Base-by-base conservation (phyloP, 2,113 vertebrate species). In the Athene noctua region DNA sequence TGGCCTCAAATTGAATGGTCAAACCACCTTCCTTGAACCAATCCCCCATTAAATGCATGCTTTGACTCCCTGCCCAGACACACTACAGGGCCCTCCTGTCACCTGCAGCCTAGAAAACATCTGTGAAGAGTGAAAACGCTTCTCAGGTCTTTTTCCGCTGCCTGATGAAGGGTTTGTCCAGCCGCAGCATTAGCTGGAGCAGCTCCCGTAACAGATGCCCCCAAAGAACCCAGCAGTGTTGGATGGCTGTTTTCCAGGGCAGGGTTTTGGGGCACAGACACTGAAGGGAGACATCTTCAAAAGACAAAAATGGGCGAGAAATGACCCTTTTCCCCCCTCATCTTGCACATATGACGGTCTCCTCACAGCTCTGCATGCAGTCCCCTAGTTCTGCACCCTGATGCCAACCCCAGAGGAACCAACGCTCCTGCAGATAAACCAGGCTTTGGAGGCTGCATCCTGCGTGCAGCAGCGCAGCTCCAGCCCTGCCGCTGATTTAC, bases 41-140 rank as follows among this genome's bases (percentile, higher is more conserved):
- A 58, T 44, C 70, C 40, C 62, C 85, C 63, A 32, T 70, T 38
- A 92, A 93, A 80, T 81, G 47, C 42, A 19, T 6, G 80, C n/a
- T 88, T 61, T 95, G 95, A 92, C 63, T 92, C 84, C 47, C 75
- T 95, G 94, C 79, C 65, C 86, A 96, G 66, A 86, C 3, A 12
- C 26, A 66, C 80, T 72, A n/a, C 74, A 72, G 79, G 42, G 70
- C 66, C 77, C 25, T 73, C 75, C 51, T 91, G 66, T 71, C 80
- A 87, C 57, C 57, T 57, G 55, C 75, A 96, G 80, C 87, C 88
- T 46, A 70, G 22, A 42, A 88, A 88, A 92, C 11, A 65, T 78
- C 59, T 38, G 70, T 74, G 47, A 4, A 4, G 23, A 36, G 36
- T 29, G 29, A 63, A 85, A 96, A 95, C 14, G 20, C n/a, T 85